Conservation (phyloP, 2,888 invertebrate genomes). For the Drosophila suboccidentalis region DNA sequence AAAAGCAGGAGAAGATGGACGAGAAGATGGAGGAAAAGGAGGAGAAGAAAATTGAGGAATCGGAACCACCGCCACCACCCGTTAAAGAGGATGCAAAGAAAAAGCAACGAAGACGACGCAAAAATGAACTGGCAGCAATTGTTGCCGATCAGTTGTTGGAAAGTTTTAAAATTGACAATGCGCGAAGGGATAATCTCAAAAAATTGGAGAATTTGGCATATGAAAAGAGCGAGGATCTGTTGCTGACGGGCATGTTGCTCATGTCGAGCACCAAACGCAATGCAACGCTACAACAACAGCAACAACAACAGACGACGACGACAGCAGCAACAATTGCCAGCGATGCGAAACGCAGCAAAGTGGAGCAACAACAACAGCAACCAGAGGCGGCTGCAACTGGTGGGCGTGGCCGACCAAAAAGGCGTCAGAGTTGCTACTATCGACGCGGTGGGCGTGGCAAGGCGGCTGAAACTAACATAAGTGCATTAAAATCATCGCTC, state of each 20-base stretch:
- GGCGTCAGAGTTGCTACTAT: constrained; percentile 68
- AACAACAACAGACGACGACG: constrained; percentile 1
- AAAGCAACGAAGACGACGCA: constrained; percentile 83
- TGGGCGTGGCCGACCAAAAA: constrained; percentile 57
- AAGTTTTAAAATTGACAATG: constrained; percentile 85
- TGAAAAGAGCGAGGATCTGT: constrained; percentile 84
- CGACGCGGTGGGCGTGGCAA: constrained; percentile 78
- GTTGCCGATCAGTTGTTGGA: constrained; percentile 85
- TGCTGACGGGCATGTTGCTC: constrained; percentile 84
- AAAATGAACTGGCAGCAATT: constrained; percentile 85
- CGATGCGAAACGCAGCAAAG: constrained; percentile 42
- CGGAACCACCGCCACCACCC: background rate
- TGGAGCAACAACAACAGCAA: constrained; percentile 11
- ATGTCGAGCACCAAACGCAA: constrained; percentile 85
- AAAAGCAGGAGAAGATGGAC: background rate
- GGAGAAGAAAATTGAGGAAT: background rate
- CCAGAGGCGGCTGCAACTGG: constrained; percentile 7
- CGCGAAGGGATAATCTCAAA: constrained; percentile 84
- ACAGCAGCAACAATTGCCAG: constrained; percentile 26
- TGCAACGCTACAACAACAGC: constrained; percentile 58
- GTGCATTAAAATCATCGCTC: constrained; percentile 81
- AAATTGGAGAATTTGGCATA: constrained; percentile 85
- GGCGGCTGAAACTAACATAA: constrained; percentile 83
- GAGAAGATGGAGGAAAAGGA: background rate
- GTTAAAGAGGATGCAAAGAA: constrained; percentile 66